These are phyloP conservation scores for Dioctria linearis DNA, from an alignment of 2,888 invertebrate species.

Conservation along the genomic window DNA sequence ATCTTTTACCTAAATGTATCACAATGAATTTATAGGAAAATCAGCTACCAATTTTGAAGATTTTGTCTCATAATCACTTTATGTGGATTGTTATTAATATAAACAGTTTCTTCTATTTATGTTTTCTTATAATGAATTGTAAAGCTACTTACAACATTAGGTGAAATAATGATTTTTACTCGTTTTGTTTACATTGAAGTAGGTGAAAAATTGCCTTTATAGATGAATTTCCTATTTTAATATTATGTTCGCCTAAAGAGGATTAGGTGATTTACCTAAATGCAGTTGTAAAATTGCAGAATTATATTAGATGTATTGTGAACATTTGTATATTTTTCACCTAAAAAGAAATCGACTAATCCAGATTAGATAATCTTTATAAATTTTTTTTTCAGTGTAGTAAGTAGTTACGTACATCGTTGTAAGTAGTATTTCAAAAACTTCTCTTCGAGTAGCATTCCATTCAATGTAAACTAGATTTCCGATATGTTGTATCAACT, in stretches of 20 bases:
- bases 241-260: background rate
- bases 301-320: background rate
- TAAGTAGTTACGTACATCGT: slow-evolving; percentile 22
- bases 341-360: background rate
- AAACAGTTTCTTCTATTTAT: no score
- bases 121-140: background rate
- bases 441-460: no score
- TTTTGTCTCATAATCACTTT: no score
- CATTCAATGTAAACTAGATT: no score
- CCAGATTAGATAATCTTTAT: background rate
- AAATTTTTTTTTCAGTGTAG: slow-evolving; percentile 1
- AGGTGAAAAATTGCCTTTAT: no score
- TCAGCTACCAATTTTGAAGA: no score
- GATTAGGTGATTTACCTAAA: slow-evolving; percentile 7
- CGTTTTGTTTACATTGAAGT: background rate
- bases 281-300: background rate
- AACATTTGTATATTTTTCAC: background rate
- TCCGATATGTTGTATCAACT: no score
- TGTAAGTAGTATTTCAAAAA: slow-evolving; percentile 4
- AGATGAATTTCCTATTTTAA: background rate
- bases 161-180: background rate
- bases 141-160: background rate
- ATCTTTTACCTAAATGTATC: background rate
- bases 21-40: no score
- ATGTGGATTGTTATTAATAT: no score